These are phyloP conservation scores for Zalophus californianus DNA, from an alignment of 2,797 vertebrate species.

Conservation along the genomic window DNA sequence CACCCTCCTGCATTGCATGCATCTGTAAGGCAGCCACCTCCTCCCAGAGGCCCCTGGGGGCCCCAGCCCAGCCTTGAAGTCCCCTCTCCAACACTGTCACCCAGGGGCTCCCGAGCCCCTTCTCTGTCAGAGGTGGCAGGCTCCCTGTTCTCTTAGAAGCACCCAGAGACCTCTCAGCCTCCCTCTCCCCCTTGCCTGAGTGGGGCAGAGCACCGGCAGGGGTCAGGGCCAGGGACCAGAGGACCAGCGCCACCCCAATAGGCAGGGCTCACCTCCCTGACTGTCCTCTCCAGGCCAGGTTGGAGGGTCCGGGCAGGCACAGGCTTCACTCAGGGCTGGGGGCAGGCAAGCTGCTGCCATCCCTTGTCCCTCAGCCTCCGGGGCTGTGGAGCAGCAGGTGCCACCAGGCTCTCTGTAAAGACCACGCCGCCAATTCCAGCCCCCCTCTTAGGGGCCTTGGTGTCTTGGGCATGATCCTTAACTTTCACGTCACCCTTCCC, in stretches of 20 bases:
- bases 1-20: too few species aligned
- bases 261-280: neutral
- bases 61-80: neutral
- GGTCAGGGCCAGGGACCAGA: neutral
- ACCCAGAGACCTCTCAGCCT: neutral
- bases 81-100: neutral
- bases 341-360: neutral
- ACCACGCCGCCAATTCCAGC: neutral
- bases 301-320: neutral
- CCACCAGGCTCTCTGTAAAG: neutral
- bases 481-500: neutral
- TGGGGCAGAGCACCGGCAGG: neutral
- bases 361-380: neutral
- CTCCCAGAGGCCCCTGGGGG: neutral
- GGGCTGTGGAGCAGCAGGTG: neutral
- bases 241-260: neutral
- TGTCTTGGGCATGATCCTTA: neutral
- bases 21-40: neutral
- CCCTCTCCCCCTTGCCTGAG: neutral
- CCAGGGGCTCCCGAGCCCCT: neutral
- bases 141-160: neutral
- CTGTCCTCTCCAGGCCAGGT: neutral
- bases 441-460: neutral
- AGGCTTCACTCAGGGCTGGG: neutral
- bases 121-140: neutral